These are phyloP conservation scores for Eulemur albifrons DNA, from an alignment of 2,797 vertebrate genomes.

Conservation along the genomic window DNA sequence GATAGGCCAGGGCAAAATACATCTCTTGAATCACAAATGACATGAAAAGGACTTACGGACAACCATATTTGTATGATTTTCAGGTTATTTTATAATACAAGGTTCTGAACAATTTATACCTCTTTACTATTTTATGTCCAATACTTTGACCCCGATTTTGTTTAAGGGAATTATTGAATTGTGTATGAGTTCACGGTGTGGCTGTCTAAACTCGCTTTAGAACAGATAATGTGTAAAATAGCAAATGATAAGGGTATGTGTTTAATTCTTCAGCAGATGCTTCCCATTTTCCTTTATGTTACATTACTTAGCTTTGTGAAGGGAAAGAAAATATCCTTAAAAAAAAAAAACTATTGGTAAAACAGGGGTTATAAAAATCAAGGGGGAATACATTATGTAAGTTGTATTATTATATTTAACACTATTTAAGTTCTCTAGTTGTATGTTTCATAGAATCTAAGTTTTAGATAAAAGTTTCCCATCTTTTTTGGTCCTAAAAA, in stretches of 20 bases:
- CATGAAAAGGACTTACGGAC: slow-evolving; percentile 52
- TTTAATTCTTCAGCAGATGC: background rate
- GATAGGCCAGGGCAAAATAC: slow-evolving; percentile 58
- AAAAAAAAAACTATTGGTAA: background rate
- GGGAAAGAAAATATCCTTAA: background rate
- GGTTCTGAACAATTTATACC: slow-evolving; percentile 15
- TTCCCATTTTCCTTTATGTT: background rate
- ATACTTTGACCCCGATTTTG: background rate
- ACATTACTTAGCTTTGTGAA: background rate
- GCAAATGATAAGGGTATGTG: background rate
- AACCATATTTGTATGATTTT: slow-evolving; percentile 52
- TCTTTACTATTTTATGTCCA: background rate
- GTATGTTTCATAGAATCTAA: background rate
- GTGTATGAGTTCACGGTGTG: background rate
- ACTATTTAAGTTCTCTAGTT: slow-evolving; percentile 8
- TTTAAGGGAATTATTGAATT: background rate
- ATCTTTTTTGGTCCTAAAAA: slow-evolving; percentile 45
- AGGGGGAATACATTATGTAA: background rate
- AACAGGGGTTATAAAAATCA: slow-evolving; percentile 5
- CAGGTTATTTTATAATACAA: slow-evolving; percentile 54
- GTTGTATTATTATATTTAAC: background rate
- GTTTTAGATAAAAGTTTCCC: background rate
- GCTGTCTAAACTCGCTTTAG: background rate
- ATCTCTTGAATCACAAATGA: slow-evolving; percentile 52
- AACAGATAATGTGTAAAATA: background rate